These are phyloP conservation scores for Caerostris extrusa DNA, from an alignment of 1,140 invertebrate species.

Conservation along the genomic window DNA sequence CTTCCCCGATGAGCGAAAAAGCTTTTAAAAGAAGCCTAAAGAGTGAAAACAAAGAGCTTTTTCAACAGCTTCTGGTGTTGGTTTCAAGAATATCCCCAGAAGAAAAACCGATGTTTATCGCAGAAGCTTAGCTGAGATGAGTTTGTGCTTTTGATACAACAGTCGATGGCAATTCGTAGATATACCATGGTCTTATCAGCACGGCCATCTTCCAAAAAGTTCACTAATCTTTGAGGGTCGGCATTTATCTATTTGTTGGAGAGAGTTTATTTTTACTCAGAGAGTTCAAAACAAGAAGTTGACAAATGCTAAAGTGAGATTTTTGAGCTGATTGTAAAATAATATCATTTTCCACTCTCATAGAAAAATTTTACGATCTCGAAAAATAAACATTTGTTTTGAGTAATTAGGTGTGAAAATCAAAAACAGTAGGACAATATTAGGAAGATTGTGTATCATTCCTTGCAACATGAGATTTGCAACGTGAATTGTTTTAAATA, in stretches of 20 bases:
- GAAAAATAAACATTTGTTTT: background rate
- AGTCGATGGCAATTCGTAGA: conserved; percentile 56
- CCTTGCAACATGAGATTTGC: background rate
- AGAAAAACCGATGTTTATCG: conserved; percentile 65
- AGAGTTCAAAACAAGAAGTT: conserved; percentile 53
- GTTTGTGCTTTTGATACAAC: background rate
- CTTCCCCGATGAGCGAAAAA: background rate
- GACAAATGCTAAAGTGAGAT: conserved; percentile 68
- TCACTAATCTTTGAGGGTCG: conserved; percentile 52
- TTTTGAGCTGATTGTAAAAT: conserved; percentile 49
- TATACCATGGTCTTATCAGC: conserved; percentile 30
- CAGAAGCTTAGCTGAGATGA: conserved; percentile 9
- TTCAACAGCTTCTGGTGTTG: conserved; percentile 56
- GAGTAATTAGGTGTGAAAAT: background rate
- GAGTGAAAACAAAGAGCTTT: conserved; percentile 67
- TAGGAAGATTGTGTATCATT: background rate
- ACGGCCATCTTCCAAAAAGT: conserved; percentile 67
- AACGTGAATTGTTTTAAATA: too few relatives aligned
- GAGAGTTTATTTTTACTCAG: conserved; percentile 31
- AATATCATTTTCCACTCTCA: conserved; percentile 37
- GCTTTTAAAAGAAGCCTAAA: conserved; percentile 31
- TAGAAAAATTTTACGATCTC: background rate
- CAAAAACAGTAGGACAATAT: background rate
- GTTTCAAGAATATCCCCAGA: conserved; percentile 54
- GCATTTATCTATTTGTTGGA: conserved; percentile 56